A percentile compares a stretch with the other conserved stretches of the same genome.
Conservation (phyloP, 2,797 vertebrate species). For the Sibirionetta formosa region DNA sequence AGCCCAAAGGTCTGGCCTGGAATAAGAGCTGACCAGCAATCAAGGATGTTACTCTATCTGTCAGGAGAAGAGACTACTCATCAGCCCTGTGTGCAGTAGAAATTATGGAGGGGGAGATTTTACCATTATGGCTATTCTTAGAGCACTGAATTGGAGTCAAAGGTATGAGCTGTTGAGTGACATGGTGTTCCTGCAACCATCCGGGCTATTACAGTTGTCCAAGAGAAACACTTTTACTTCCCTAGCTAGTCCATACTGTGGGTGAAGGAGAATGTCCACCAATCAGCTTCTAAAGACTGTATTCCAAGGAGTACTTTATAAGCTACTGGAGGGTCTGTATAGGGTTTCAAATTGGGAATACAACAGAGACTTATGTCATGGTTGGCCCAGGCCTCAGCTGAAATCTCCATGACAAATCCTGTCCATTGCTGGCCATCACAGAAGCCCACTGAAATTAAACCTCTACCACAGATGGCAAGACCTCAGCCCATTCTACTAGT, state of each 20-base stretch:
- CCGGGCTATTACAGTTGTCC: not conserved
- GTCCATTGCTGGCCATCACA: not conserved
- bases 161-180: not conserved
- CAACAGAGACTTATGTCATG: rapidly evolving
- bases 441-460: not conserved
- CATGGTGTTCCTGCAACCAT: not conserved
- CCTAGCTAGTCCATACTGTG: not conserved
- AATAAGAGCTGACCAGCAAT: not conserved
- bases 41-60: not conserved
- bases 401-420: not conserved
- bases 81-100: not conserved
- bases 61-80: not conserved
- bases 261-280: not conserved
- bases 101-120: not conserved
- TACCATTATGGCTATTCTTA: not conserved
- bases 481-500: not conserved
- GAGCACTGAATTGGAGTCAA: not conserved
- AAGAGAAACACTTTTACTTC: constrained; percentile 3
- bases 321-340: not conserved
- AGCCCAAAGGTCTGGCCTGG: not conserved
- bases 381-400: not conserved
- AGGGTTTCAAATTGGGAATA: not conserved
- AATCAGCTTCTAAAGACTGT: not conserved
- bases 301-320: not conserved
- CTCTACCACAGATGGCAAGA: not conserved